A percentile compares a stretch with the other conserved stretches of the same genome.
phyloP scores from a whole-genome alignment of 2,888 invertebrate genomes.

The Leptinotarsa haldemani region DNA sequence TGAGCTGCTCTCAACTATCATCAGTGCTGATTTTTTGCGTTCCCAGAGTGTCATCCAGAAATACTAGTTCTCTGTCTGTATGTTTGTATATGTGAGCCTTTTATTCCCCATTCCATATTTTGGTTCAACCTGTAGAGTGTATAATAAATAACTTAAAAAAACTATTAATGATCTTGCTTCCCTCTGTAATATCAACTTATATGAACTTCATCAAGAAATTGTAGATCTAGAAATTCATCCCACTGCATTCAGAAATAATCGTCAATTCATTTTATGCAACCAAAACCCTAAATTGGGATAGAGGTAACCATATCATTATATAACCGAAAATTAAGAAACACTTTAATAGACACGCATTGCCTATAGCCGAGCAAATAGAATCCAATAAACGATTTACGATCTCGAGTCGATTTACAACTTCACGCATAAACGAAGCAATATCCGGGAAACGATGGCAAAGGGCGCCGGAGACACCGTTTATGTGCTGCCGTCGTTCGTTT shows the following conservation, averaged over 20 bases:
- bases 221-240: too few species aligned
- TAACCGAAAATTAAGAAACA: constrained; percentile 6
- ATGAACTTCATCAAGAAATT: too few species aligned
- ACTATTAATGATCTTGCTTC: too few species aligned
- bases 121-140: too few species aligned
- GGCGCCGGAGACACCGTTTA: background rate
- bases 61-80: too few species aligned
- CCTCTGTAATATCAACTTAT: too few species aligned
- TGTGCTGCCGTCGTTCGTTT: background rate
- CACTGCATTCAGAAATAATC: background rate
- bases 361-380: constrained; percentile 43
- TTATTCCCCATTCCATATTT: too few species aligned
- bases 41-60: too few species aligned
- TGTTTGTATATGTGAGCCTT: too few species aligned
- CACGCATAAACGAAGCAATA: constrained; percentile 51
- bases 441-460: constrained; percentile 37
- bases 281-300: background rate
- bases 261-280: background rate
- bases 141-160: too few species aligned
- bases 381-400: constrained; percentile 53
- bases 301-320: constrained; percentile 19
- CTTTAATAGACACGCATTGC: constrained; percentile 28
- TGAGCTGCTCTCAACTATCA: too few species aligned
- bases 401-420: constrained; percentile 49
- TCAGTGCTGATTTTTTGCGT: too few species aligned